Conservation (phyloP, 2,888 invertebrate species). For the Agriotes lineatus region DNA sequence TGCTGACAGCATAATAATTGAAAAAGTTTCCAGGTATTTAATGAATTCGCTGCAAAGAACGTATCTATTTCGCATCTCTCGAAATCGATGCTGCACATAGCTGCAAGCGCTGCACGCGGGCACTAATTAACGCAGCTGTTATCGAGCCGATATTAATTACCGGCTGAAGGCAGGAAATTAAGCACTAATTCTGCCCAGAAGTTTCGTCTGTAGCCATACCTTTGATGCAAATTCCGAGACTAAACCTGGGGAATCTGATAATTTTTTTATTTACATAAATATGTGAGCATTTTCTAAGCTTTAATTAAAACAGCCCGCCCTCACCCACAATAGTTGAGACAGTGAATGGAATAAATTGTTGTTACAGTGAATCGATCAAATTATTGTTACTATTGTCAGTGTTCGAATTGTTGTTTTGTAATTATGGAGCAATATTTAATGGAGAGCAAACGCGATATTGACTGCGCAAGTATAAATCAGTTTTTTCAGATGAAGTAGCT, state of each 20-base stretch:
- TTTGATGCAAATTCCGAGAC: not conserved
- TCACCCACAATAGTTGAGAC: no score
- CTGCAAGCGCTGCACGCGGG: not conserved
- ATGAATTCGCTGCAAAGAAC: not conserved
- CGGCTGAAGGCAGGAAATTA: slow-evolving; percentile 6
- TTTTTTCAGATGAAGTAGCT: no score
- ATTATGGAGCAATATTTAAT: no score
- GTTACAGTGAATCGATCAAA: no score
- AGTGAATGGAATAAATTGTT: no score
- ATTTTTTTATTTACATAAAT: no score
- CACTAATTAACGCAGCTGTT: slow-evolving; percentile 8
- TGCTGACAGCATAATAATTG: slow-evolving; percentile 54
- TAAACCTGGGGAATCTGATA: not conserved
- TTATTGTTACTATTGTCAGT: no score
- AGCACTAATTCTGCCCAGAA: not conserved
- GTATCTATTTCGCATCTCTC: not conserved
- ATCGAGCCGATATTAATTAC: slow-evolving; percentile 12
- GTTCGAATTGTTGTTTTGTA: no score
- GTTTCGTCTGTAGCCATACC: not conserved
- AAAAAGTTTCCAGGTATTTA: slow-evolving; percentile 52
- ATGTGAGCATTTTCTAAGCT: no score
- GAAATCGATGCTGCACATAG: not conserved
- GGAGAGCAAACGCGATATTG: no score
- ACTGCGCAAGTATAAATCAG: no score
- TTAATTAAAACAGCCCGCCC: no score